Evolutionary conservation across 1,140 invertebrate species (phyloP).

Genomic region (Drosophila pallidifrons): DNA sequence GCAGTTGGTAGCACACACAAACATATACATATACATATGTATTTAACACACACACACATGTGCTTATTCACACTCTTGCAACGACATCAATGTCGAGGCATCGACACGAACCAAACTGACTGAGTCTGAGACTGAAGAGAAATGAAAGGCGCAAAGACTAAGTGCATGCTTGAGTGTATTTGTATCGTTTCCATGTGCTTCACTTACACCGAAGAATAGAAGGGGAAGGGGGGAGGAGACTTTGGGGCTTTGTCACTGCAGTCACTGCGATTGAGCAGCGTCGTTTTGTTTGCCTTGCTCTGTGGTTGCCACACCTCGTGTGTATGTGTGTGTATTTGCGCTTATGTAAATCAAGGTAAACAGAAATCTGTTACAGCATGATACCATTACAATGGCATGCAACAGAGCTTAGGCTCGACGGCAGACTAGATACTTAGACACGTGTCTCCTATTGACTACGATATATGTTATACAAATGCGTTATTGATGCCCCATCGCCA

Average conservation of each 20-base stretch:
- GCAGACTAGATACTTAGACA: slow-evolving; percentile 73
- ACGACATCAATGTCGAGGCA: slow-evolving; percentile 61
- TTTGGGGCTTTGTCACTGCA: slow-evolving; percentile 17
- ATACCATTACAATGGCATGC: slow-evolving; percentile 80
- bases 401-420: slow-evolving; percentile 48
- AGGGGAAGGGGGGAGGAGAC: no score
- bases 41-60: slow-evolving; percentile 12
- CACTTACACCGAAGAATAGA: not conserved
- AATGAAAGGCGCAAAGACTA: slow-evolving; percentile 77
- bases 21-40: slow-evolving; percentile 22
- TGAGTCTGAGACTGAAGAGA: slow-evolving; percentile 17
- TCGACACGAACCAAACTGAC: slow-evolving; percentile 50
- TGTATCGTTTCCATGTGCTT: slow-evolving; percentile 62
- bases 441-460: slow-evolving; percentile 76
- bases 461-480: slow-evolving; percentile 81
- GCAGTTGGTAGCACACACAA: slow-evolving; percentile 66
- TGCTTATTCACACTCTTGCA: slow-evolving; percentile 60
- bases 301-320: slow-evolving; percentile 49
- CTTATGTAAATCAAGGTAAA: slow-evolving; percentile 82
- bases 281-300: slow-evolving; percentile 58
- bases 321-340: slow-evolving; percentile 24
- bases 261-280: slow-evolving; percentile 54
- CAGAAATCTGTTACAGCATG: slow-evolving; percentile 78
- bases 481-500: slow-evolving; percentile 74
- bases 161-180: slow-evolving; percentile 73